Conservation (phyloP, 2,888 invertebrate genomes). For the Amphipyra berbera region DNA sequence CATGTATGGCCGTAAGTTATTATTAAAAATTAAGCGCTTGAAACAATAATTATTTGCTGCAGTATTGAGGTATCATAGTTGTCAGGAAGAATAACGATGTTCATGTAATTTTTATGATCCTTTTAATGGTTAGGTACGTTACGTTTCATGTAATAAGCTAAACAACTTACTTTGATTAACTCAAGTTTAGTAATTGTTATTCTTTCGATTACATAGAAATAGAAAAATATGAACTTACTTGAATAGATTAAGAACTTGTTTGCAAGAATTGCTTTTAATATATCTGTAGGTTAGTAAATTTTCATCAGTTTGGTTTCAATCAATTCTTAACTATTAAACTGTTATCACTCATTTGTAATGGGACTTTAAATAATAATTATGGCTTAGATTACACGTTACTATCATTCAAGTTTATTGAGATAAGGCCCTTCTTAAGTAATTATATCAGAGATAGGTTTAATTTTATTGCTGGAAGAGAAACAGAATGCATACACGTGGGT, state of each 20-base stretch:
- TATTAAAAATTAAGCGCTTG: conserved; percentile 28
- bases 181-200: neutral
- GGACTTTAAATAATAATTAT: conserved; percentile 39
- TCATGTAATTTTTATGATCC: conserved; percentile 6
- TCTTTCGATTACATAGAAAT: neutral
- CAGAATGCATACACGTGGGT: conserved; percentile 46
- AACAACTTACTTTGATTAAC: conserved; percentile 6
- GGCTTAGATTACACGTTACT: conserved; percentile 36
- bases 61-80: conserved; percentile 33
- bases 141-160: conserved; percentile 1
- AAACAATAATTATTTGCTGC: conserved; percentile 24
- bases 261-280: too few relatives aligned
- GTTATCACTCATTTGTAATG: conserved; percentile 37
- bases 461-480: conserved; percentile 40
- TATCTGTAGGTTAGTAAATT: too few relatives aligned
- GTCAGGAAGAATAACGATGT: conserved; percentile 25
- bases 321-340: conserved; percentile 3
- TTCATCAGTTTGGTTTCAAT: neutral
- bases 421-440: conserved; percentile 31
- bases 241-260: too few relatives aligned
- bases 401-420: conserved; percentile 23
- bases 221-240: neutral
- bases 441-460: conserved; percentile 26
- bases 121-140: neutral
- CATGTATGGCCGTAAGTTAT: conserved; percentile 25